Evolutionary conservation across 2,888 invertebrate species (phyloP).

Genomic region (Sipha maydis): DNA sequence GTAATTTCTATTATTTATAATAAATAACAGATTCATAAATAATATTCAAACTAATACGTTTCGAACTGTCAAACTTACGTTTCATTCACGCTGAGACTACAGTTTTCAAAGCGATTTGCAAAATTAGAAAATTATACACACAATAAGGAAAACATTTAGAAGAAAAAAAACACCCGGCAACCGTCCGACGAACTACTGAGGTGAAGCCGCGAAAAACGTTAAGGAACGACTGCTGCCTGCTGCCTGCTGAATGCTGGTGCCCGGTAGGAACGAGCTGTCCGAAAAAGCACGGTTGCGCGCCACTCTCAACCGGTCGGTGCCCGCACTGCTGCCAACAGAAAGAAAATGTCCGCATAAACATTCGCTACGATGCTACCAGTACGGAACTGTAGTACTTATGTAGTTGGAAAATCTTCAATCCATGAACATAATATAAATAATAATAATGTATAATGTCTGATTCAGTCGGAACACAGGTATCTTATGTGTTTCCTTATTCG

Average conservation of each 20-base stretch:
- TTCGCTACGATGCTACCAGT: not conserved
- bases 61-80: no score
- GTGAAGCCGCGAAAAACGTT: not conserved
- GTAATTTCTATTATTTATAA: no score
- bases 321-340: slow-evolving; percentile 37
- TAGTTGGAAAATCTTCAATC: no score
- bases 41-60: no score
- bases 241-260: not conserved
- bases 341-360: not conserved
- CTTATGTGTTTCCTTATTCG: no score
- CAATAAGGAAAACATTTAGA: not conserved
- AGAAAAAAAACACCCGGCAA: not conserved
- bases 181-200: not conserved
- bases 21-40: no score
- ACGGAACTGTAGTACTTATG: no score
- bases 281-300: slow-evolving; percentile 13
- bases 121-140: not conserved
- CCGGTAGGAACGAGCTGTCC: not conserved
- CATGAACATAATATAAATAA: no score
- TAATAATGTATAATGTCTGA: no score
- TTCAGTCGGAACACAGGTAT: no score
- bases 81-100: no score
- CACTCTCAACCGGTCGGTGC: slow-evolving; percentile 32
- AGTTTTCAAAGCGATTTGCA: not conserved
- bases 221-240: slow-evolving; percentile 5